A percentile compares a stretch with the other conserved stretches of the same genome.
Evolutionary conservation across 2,888 invertebrate genomes (phyloP).

Genomic region (Erannis defoliaria): DNA sequence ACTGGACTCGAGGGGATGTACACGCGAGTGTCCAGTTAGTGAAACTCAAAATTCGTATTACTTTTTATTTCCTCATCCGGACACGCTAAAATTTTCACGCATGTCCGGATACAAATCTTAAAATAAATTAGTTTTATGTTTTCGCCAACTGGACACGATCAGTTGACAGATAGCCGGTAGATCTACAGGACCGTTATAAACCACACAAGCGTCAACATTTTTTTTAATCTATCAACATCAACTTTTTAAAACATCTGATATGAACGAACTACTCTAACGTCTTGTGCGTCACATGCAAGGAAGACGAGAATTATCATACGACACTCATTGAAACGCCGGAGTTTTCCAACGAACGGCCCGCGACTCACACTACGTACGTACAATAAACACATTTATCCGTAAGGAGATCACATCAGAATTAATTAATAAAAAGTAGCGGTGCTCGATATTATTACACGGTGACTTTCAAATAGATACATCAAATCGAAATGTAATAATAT

Average conservation of each 20-base stretch:
- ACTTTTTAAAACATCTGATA: conserved; percentile 75
- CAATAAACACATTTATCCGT: conserved; percentile 62
- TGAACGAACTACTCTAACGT: conserved; percentile 75
- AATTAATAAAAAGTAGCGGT: conserved; percentile 70
- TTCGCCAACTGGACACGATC: too few species aligned
- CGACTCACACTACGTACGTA: conserved; percentile 51
- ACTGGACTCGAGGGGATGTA: too few species aligned
- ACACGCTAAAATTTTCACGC: too few species aligned
- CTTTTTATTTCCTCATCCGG: too few species aligned
- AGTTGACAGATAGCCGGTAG: conserved; percentile 20
- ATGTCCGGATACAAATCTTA: too few species aligned
- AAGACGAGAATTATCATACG: conserved; percentile 73
- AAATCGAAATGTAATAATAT: conserved; percentile 80
- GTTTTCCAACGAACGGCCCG: conserved; percentile 74
- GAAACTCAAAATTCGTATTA: too few species aligned
- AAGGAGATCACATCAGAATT: conserved; percentile 73
- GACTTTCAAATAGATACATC: conserved; percentile 72
- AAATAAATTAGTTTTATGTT: too few species aligned
- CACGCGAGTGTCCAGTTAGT: too few species aligned
- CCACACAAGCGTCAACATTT: conserved; percentile 59
- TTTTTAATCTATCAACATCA: conserved; percentile 62
- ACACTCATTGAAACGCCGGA: conserved; percentile 63
- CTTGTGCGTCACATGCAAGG: conserved; percentile 83
- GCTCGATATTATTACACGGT: conserved; percentile 74
- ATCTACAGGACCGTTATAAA: conserved; percentile 36